Conservation (phyloP, 2,113 vertebrate species). For the Oenanthe oenanthe region DNA sequence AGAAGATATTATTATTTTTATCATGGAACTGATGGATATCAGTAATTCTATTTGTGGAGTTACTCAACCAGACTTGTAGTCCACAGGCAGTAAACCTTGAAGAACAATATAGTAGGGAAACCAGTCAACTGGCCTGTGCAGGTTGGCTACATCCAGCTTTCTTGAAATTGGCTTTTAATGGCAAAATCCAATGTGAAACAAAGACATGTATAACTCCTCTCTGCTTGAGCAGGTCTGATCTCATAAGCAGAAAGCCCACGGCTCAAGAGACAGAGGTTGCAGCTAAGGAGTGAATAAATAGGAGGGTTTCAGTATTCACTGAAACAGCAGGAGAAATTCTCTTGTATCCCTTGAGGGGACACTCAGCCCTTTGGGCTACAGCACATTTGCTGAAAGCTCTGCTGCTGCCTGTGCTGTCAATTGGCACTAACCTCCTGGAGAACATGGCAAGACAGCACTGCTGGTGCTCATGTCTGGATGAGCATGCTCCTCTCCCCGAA, state of each 20-base stretch:
- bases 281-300: neutral
- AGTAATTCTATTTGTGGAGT: neutral
- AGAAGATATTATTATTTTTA: neutral
- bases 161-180: neutral
- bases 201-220: neutral
- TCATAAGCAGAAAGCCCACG: neutral
- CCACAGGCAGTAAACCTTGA: neutral
- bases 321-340: conserved; percentile 1
- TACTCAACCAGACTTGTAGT: neutral
- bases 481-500: conserved; percentile 18
- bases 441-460: conserved; percentile 51
- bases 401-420: conserved; percentile 27
- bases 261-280: neutral
- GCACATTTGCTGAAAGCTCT: neutral
- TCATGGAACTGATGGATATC: neutral
- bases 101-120: neutral
- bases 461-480: conserved; percentile 53
- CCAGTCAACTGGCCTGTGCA: neutral
- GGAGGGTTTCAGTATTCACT: neutral
- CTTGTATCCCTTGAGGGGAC: neutral
- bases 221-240: neutral
- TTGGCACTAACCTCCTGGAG: conserved; percentile 53
- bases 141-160: neutral
- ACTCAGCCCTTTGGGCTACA: neutral
- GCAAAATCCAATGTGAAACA: neutral